Evolutionary conservation across 2,888 invertebrate species (phyloP), one percentile per base, ranked within the genome.

Genomic region (Diarsia rubi): DNA sequence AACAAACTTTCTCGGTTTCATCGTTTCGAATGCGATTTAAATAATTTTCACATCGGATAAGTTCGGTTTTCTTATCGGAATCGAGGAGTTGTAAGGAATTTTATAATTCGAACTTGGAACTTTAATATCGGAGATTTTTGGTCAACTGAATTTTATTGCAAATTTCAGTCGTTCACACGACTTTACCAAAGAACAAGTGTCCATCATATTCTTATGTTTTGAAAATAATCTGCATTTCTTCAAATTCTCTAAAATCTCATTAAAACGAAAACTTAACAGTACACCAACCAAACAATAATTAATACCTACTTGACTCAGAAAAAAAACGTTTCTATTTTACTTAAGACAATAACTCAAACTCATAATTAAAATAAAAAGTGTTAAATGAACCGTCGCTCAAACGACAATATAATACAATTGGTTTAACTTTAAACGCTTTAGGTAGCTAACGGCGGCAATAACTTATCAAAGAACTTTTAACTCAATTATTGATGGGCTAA

Each of bases 31-130:
- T 78, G 69, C 19, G 63, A 64, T 79, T 86, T 79, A 72, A 85
- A 85, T 83, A 81, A 81, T 79, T 78, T 69, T 70, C 62, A 31
- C 49, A 64, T 79, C 73, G 64, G 70, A 68, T 73, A 74, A 82
- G 37, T 73, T 86, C 37, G 52, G 72, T 64, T 62, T 59, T 59
- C 64, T 62, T 44, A 73, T 66, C 72, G 42, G 24, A 4, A 52
- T 12, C 14, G 19, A 45, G 21, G 19, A 73, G 71, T 75, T 11
- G 16, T 44, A 73, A 65, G 59, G 66, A 69, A 47, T 66, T 66
- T 72, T 19, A 31, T 24, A 31, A 63, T 72, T 49, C 11, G 11
- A 69, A 69, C 21, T 67, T 52, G 12, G 52, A 69, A 71, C 59
- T 67, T 81, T 57, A 37, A 52, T 68, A 11, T 31, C 37, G 11